Conservation (phyloP, 2,888 invertebrate genomes). For the Mesorhabditis belari region DNA sequence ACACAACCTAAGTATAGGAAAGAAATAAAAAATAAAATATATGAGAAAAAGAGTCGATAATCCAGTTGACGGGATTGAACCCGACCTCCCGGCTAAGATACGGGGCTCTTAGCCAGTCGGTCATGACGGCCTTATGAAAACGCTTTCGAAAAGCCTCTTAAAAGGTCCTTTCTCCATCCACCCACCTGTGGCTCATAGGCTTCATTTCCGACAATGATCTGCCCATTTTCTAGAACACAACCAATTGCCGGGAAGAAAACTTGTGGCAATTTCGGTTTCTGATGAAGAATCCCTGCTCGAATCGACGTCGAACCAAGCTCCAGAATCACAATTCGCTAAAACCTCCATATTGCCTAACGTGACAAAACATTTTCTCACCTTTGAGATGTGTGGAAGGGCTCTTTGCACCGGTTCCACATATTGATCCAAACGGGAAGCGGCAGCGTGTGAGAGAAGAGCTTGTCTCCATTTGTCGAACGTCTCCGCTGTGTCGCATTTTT, state of each 20-base stretch:
- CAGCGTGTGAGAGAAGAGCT: constrained; percentile 59
- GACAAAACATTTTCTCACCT: constrained; percentile 7
- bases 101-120: too few species aligned
- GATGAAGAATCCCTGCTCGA: constrained; percentile 59
- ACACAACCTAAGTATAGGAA: too few species aligned
- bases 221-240: constrained; percentile 28
- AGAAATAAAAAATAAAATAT: too few species aligned
- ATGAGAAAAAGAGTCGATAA: too few species aligned
- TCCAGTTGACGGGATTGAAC: too few species aligned
- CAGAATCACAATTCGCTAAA: constrained; percentile 59
- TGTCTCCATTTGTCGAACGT: constrained; percentile 57
- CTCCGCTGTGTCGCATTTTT: constrained; percentile 4
- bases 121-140: too few species aligned
- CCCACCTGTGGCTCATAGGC: constrained; percentile 36
- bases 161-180: too few species aligned
- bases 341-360: constrained; percentile 1
- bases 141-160: too few species aligned
- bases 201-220: constrained; percentile 40
- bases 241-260: constrained; percentile 60
- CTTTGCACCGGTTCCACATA: constrained; percentile 58
- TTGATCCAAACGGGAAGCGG: constrained; percentile 56
- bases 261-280: constrained; percentile 58
- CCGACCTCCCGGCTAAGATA: too few species aligned
- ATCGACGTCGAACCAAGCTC: constrained; percentile 62
- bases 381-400: constrained; percentile 46